phyloP scores from a whole-genome alignment of 2,113 vertebrate genomes.

The Aldabrachelys gigantea region DNA sequence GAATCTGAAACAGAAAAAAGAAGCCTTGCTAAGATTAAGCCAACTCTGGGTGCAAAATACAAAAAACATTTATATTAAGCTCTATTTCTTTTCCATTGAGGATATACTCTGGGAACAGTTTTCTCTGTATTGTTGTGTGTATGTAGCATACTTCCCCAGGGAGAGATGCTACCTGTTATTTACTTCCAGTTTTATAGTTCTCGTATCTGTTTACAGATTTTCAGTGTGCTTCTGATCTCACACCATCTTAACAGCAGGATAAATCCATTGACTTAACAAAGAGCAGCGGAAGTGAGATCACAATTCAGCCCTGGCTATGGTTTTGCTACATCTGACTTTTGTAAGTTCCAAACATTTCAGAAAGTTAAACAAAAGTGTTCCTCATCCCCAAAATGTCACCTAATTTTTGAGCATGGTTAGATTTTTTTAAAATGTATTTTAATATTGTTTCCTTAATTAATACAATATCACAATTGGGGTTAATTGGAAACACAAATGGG shows the following conservation, averaged over 20 bases:
- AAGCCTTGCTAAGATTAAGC: background rate
- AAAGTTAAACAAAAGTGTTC: background rate
- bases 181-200: conserved; percentile 43
- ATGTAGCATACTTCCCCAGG: background rate
- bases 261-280: background rate
- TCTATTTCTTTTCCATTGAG: conserved; percentile 38
- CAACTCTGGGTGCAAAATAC: background rate
- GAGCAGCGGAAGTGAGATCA: background rate
- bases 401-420: background rate
- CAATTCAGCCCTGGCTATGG: background rate
- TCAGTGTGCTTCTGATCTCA: background rate
- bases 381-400: background rate
- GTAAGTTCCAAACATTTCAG: background rate
- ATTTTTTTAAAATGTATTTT: conserved; percentile 5
- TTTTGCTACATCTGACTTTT: background rate
- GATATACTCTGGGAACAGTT: background rate
- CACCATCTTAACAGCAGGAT: rapidly evolving
- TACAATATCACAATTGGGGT: background rate
- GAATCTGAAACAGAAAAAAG: conserved; percentile 43
- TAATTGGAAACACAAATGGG: background rate
- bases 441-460: background rate
- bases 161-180: conserved; percentile 25
- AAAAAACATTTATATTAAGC: background rate
- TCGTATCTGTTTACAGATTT: background rate
- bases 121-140: conserved; percentile 26